A percentile compares a stretch with the other conserved stretches of the same genome.
These are phyloP conservation scores for Enteromius fasciolatus DNA, from an alignment of 2,797 vertebrate species.

Conservation along the genomic window DNA sequence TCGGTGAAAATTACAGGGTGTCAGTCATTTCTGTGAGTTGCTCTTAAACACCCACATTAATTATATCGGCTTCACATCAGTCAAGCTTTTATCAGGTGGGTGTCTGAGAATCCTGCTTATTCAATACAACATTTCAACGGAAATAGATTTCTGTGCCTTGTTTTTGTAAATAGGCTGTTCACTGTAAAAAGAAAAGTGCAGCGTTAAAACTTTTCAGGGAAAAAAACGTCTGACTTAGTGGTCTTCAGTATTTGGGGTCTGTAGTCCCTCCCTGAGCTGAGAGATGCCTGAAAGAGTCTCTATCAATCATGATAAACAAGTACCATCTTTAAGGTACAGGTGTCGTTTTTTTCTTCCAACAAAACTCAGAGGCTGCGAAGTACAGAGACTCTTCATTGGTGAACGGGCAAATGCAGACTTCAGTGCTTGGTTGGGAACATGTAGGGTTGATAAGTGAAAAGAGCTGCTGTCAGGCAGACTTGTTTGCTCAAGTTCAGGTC, in stretches of 20 bases:
- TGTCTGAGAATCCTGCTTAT: slow-evolving; percentile 13
- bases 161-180: slow-evolving; percentile 14
- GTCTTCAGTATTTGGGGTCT: neutral
- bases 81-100: slow-evolving; percentile 60
- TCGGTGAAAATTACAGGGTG: slow-evolving; percentile 69
- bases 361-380: neutral
- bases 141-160: neutral
- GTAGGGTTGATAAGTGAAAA: neutral
- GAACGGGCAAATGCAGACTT: neutral
- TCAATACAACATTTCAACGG: neutral
- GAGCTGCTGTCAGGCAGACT: neutral
- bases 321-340: neutral
- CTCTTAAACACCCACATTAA: slow-evolving; percentile 66
- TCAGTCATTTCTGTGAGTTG: slow-evolving; percentile 60
- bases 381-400: neutral
- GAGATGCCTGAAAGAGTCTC: neutral
- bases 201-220: neutral
- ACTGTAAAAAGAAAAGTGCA: neutral
- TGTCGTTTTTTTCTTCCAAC: neutral
- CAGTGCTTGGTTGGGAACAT: neutral
- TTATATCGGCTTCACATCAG: slow-evolving; percentile 61
- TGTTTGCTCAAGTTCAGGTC: neutral
- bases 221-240: neutral
- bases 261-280: neutral
- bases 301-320: neutral